phyloP scores from a whole-genome alignment of 1,140 invertebrate genomes.

The Drosophila willistoni region DNA sequence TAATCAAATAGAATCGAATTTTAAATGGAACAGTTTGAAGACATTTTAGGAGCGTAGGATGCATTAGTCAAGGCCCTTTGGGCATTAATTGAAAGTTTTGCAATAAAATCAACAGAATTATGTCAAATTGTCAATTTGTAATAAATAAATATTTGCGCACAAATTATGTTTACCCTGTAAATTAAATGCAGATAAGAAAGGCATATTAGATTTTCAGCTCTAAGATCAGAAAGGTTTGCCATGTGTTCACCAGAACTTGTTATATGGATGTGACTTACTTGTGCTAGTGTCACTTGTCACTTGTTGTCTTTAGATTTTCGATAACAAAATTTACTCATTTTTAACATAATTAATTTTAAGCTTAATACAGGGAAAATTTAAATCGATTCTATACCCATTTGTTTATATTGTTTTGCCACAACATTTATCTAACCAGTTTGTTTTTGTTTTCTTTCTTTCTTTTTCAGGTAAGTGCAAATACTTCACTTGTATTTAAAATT shows the following conservation, averaged over 20 bases:
- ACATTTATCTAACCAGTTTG: conserved; percentile 13
- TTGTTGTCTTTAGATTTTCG: no score
- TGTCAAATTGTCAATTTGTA: conserved; percentile 10
- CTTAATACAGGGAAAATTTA: no score
- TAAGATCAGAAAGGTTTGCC: no score
- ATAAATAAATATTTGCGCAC: conserved; percentile 2
- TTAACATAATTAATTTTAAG: no score
- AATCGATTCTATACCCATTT: background rate
- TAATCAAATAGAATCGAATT: conserved; percentile 17
- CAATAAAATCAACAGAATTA: conserved; percentile 7
- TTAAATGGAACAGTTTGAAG: conserved; percentile 8
- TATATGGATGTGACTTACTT: no score
- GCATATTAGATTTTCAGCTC: no score
- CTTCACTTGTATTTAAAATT: background rate
- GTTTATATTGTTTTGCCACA: background rate
- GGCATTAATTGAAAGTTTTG: background rate
- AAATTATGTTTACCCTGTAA: background rate
- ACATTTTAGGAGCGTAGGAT: background rate
- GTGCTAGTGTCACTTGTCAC: no score
- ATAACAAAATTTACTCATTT: no score
- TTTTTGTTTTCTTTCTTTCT: background rate
- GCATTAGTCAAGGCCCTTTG: background rate
- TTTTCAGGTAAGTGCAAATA: conserved; percentile 57
- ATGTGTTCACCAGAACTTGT: no score
- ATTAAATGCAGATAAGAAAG: background rate